Percentiles rank a stretch among this genome's conserved stretches.
Conservation (phyloP, 2,113 vertebrate species). For the Macrotis lagotis region DNA sequence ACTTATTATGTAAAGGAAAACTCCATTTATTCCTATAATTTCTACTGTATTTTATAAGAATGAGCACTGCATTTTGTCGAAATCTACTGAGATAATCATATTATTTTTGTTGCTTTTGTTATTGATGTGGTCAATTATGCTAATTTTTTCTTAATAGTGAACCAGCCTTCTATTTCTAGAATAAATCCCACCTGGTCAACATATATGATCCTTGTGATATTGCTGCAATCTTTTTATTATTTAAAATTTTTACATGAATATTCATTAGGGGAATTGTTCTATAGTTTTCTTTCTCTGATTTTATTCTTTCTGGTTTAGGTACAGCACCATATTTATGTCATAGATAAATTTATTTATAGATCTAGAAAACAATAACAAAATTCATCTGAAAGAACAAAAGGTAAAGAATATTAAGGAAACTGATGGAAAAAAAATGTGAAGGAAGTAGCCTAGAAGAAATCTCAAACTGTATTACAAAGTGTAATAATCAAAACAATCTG, state of each 20-base stretch:
- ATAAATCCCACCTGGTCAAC: neutral
- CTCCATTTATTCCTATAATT: neutral
- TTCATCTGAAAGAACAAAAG: neutral
- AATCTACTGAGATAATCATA: neutral
- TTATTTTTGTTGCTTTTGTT: neutral
- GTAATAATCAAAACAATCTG: neutral
- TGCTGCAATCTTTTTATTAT: neutral
- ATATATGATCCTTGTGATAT: neutral
- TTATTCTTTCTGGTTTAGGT: neutral
- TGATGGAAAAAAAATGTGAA: neutral
- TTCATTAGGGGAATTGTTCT: neutral
- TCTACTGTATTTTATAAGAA: neutral
- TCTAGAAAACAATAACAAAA: neutral
- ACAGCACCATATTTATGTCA: neutral
- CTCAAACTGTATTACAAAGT: neutral
- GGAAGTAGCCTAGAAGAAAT: neutral
- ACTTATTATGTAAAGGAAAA: neutral
- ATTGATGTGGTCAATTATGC: neutral
- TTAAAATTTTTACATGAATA: neutral
- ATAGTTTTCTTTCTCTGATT: neutral
- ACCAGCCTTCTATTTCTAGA: neutral
- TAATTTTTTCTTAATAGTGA: neutral
- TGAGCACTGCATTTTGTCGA: neutral
- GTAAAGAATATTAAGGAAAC: neutral
- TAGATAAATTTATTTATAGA: neutral